These are phyloP conservation scores for Oreochromis grahami DNA, from an alignment of 2,797 vertebrate species.

Conservation along the genomic window DNA sequence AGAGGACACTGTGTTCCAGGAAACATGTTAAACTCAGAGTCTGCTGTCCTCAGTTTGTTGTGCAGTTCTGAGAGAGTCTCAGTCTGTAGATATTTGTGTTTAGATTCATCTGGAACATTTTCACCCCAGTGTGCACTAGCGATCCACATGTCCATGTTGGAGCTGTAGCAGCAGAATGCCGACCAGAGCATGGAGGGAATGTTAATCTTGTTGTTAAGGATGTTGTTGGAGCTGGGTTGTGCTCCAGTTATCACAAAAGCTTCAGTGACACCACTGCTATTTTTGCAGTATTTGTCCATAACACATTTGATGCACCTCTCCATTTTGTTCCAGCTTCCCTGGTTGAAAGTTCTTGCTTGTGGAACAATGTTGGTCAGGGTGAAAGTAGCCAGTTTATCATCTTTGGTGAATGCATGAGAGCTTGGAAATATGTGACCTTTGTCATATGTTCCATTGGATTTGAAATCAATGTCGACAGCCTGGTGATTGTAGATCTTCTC, in stretches of 20 bases:
- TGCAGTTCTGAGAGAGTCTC: background rate
- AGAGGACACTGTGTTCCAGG: constrained; percentile 10
- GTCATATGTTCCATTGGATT: background rate
- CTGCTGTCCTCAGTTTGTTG: accelerated
- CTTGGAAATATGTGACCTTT: constrained; percentile 29
- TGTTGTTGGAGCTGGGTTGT: background rate
- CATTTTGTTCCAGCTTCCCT: constrained; percentile 26
- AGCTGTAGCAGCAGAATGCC: constrained; percentile 33
- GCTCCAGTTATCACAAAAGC: constrained; percentile 32
- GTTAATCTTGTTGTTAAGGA: background rate
- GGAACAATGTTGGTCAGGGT: constrained; percentile 46
- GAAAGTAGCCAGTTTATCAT: constrained; percentile 33
- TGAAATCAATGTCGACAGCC: background rate
- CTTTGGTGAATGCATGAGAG: background rate
- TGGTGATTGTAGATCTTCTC: background rate
- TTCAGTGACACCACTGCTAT: background rate
- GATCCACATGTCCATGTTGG: background rate
- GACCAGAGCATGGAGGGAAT: constrained; percentile 28
- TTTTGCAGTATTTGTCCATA: background rate
- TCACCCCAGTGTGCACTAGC: background rate
- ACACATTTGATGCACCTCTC: background rate
- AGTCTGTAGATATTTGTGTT: background rate
- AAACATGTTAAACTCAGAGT: background rate
- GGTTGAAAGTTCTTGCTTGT: background rate
- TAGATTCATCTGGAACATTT: background rate